Base-by-base conservation (phyloP, 2,113 vertebrate species). In the Nipponia nippon region DNA sequence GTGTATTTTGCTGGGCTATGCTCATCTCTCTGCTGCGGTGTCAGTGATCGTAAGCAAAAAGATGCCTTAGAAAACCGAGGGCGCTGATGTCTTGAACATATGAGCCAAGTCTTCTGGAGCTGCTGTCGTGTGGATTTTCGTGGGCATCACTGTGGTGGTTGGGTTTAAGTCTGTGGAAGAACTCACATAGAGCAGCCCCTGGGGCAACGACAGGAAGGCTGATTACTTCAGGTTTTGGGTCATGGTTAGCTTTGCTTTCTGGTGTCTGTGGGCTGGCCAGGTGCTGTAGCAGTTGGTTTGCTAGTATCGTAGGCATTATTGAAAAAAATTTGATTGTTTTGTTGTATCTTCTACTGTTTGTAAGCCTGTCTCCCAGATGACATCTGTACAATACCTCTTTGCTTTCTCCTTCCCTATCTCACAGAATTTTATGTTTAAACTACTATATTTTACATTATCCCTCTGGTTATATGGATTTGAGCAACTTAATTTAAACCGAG, bases 11-110 rank as follows among this genome's bases (percentile, higher is more conserved):
- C 52, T 92, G 79, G 32, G 23, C 49, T 76, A 0, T 30, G 56
- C 30, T 88, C 23, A 76, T 82, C n/a, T 84, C 52, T 94, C 56
- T 67, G n/a, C 46, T 59, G 47, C 3, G 8, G 38, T 73, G 46
- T 85, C 83, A 85, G 38, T 85, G 71, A 50, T 71, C 4, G 0
- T 19, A 82, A 77, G 38, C 27, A 85, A 47, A 82, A 90, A 71
- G 65, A 67, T 90, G 47, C 75, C 16, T 67, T 53, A 46, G 52
- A 63, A 86, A 40, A 40, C 14, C 18, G 22, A 69, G 53, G 17
- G 5, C 2, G 5, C 20, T 76, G 22, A 52, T 82, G 5, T 47
- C 2, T 7, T 87, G 20, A 47, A 58, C 0, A 0, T 22, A 13
- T 2, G 4, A 88, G 38, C 66, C 49, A 85, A 83, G 61, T 85